Evolutionary conservation across 2,797 vertebrate genomes (phyloP), one percentile per base, ranked within the genome.

Genomic region (Sitta carolinensis): DNA sequence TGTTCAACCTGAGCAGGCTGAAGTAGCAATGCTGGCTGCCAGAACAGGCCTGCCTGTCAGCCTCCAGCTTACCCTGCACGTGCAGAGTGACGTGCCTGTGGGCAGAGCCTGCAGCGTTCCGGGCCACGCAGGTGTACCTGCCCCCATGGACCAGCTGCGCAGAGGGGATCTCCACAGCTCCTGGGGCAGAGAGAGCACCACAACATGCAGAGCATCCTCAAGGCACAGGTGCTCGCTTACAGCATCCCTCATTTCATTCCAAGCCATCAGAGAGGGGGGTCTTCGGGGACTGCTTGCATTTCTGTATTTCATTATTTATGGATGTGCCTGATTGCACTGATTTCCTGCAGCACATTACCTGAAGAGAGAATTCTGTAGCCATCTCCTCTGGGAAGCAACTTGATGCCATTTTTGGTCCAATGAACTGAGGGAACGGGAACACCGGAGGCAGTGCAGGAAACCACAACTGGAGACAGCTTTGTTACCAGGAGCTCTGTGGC

Each of bases 371-470:
- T 98, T 76, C 94, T 98, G 97, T 98, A 99, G 63, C 98, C 98
- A 20, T 98, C 96, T 91, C 98, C 98, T 52, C 97, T 96, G 89
- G 97, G 96, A 70, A 96, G 96, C 64, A 99, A 96, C 34, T 91
- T 98, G n/a, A 98, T 66, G 36, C 99, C 99, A n/a, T 99, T 99
- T 98, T 99, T 99, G 91, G 95, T 98, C 99, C 99, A 99, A 62
- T 98, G 97, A 87, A 99, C 91, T 2, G 97, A 95, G n/a, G 99
- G 99, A 55, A 95, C 17, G 1, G 99, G 99, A 81, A 99, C 98
- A 4, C 99, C 99, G 2, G 98, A 98, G 3, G 98, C 98, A 8
- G 98, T 98, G 95, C 99, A 99, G 57, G 98, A 98, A 30, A 99
- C 98, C 59, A 99, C 87, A 29, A 98, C 98, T 7, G 99, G 98